A percentile compares a stretch with the other conserved stretches of the same genome.
Conservation (phyloP, 2,797 vertebrate genomes). For the Carcharodon carcharias region DNA sequence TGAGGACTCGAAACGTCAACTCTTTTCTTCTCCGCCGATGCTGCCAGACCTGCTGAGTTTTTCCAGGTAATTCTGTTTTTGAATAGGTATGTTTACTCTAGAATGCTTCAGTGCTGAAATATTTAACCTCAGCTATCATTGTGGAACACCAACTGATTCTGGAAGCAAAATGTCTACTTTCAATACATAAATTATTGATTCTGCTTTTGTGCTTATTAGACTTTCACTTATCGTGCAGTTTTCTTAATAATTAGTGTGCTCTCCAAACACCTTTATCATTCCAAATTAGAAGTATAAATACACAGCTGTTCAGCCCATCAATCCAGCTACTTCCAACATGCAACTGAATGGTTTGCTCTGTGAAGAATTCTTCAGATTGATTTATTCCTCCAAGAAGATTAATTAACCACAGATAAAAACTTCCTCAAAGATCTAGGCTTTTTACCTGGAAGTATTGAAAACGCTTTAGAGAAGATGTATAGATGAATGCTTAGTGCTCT, state of each 20-base stretch:
- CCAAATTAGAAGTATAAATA: neutral
- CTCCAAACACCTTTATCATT: neutral
- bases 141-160: neutral
- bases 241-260: neutral
- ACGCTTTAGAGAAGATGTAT: neutral
- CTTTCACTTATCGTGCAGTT: neutral
- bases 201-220: neutral
- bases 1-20: too few relatives aligned
- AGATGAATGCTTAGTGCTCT: neutral
- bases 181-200: conserved; percentile 10
- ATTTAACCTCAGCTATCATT: neutral
- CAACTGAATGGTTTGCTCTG: neutral
- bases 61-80: too few relatives aligned
- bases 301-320: neutral
- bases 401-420: neutral
- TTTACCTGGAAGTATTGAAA: neutral
- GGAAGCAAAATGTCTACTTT: neutral
- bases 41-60: too few relatives aligned
- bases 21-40: too few relatives aligned
- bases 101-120: neutral
- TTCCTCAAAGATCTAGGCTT: neutral
- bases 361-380: neutral
- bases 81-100: too few relatives aligned
- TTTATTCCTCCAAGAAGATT: neutral
- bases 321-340: neutral